Base-by-base conservation (phyloP, 1,140 invertebrate genomes). In the Coptotermes formosanus region DNA sequence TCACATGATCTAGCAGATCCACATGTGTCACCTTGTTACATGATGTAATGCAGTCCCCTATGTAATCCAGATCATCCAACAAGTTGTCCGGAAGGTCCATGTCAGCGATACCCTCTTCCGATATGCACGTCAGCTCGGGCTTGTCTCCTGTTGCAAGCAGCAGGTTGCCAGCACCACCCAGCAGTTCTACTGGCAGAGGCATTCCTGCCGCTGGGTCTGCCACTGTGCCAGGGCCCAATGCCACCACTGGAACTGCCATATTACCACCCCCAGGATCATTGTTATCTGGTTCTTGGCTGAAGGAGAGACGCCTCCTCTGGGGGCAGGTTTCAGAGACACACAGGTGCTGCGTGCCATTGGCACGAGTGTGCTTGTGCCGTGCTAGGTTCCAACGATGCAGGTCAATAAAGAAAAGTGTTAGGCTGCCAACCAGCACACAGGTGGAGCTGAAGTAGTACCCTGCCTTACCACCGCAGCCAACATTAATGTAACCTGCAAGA, bases 1-100 rank as follows among this genome's bases (percentile, higher is more conserved):
- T 48, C 45, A 48, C 9, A 7, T 7, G 1, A 55, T 55, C 52
- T 21, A 0, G 14, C 52, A 55, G 7, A 55, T 19, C 16, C 14
- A 55, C 25, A 25, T 12, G 25, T 8, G n/a, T 14, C 88, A 96
- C 95, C 92, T 97, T 97, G 91, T 97, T 96, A 91, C 96, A 97
- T 45, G 96, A 97, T 83, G 96, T 97, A 89, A 97, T 97, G 90
- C 96, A 96, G 89, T 97, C 96, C 43, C 95, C 95, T 85, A 95
- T 95, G 88, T 96, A 96, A 88, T 97, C 96, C 75, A 96, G 91
- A 88, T 96, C 95, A 87, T 96, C 96, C 8, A 97, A 91, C 52
- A 96, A 90, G 91, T 97, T 96, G 88, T 97, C 96, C 0, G 95
- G 95, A 85, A 96, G 92, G 91, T 97, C 96, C 92, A 97, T 95